A percentile compares a stretch with the other conserved stretches of the same genome.
Conservation (phyloP, 2,888 invertebrate species). For the Perizoma affinitatum region DNA sequence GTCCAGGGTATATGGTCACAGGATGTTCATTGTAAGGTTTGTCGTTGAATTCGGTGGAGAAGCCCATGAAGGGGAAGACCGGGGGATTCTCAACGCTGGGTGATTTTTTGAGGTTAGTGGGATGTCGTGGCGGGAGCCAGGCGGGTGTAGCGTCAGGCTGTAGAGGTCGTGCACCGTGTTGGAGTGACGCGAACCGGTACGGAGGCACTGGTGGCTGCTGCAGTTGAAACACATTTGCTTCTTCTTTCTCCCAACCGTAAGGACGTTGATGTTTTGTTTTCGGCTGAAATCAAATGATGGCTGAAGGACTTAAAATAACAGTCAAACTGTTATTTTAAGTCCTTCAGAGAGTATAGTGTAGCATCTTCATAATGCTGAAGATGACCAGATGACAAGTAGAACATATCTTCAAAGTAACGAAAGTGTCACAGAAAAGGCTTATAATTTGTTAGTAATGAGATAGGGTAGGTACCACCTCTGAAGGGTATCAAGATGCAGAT, state of each 20-base stretch:
- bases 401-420: no score
- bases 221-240: slow-evolving; percentile 66
- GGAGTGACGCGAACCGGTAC: slow-evolving; percentile 87
- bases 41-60: slow-evolving; percentile 77
- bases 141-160: slow-evolving; percentile 58
- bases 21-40: slow-evolving; percentile 86
- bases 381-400: no score
- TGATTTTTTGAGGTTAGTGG: slow-evolving; percentile 62
- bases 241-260: slow-evolving; percentile 88
- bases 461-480: no score
- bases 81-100: slow-evolving; percentile 75
- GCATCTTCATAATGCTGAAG: no score
- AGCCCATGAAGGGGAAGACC: slow-evolving; percentile 79
- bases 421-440: no score
- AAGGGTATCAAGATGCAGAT: no score
- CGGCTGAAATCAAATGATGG: slow-evolving; percentile 75
- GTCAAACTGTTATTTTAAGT: no score
- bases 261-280: slow-evolving; percentile 90
- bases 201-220: slow-evolving; percentile 85
- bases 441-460: no score
- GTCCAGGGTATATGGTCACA: slow-evolving; percentile 87
- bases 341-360: no score
- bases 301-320: no score
- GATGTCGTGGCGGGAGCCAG: slow-evolving; percentile 75
- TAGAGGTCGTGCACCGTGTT: slow-evolving; percentile 83